Evolutionary conservation across 2,113 vertebrate species (phyloP), one percentile per base, ranked within the genome.

Genomic region (Merops nubicus): DNA sequence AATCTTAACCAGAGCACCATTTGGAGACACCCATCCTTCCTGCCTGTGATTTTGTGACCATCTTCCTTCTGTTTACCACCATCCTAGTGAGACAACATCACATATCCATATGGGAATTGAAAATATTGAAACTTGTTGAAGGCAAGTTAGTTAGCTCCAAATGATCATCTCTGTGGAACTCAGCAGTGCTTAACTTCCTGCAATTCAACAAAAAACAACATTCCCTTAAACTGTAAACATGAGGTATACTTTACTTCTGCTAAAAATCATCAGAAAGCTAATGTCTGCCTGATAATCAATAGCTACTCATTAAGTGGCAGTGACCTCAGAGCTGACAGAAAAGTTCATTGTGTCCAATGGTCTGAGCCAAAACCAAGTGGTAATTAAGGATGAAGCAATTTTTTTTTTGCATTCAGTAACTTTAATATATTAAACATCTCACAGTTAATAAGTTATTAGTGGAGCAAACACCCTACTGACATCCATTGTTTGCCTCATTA

Each of bases 181-280:
- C 26, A 70, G 17, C n/a, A 34, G n/a, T 29, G 23, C 31, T 51
- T 38, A 72, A 47, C 15, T 68, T 9, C 34, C 6, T 31, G 64
- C 33, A 73, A 11, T 3, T 42, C 11, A 63, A n/a, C n/a, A n/a
- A n/a, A n/a, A n/a, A 29, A 76, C 57, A 33, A 70, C 0, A 0
- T 45, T 50, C 34, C 5, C 17, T 84, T 59, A 18, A 59, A 40
- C 19, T 60, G 18, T 6, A 73, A 64, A 88, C n/a, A 64, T 16
- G n/a, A 88, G 23, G 40, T 25, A 80, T 63, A 22, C n/a, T 12
- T 19, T 42, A 42, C 3, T 45, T 15, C 22, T 73, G 26, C 21
- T 74, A 50, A 54, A 91, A 91, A 20, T 36, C 63, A 48, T 15
- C 26, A 45, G 34, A 76, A 91, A 67, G 8, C 21, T 89, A 34